A percentile compares a stretch with the other conserved stretches of the same genome.
phyloP scores from a whole-genome alignment of 2,888 invertebrate genomes.

The Philopedon plagiatum region DNA sequence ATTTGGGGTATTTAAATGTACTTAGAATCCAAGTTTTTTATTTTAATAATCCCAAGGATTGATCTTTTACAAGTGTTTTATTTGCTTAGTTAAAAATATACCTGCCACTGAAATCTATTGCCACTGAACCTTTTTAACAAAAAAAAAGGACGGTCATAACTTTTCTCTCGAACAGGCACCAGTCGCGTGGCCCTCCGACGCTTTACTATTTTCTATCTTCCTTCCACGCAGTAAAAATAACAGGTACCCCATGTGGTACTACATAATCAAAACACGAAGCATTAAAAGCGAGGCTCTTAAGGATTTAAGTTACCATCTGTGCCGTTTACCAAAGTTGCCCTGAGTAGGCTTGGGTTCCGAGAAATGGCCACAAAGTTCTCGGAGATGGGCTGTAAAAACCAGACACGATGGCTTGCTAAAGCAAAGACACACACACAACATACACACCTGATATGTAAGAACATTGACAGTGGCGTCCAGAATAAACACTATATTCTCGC shows the following conservation, averaged over 20 bases:
- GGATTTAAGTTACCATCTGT: slow-evolving; percentile 51
- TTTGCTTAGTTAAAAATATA: slow-evolving; percentile 8
- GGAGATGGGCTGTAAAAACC: slow-evolving; percentile 58
- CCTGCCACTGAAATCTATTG: background rate
- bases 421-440: slow-evolving; percentile 49
- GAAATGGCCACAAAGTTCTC: slow-evolving; percentile 63
- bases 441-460: slow-evolving; percentile 49
- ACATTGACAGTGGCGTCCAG: slow-evolving; percentile 37
- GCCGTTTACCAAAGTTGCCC: slow-evolving; percentile 51
- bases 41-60: background rate
- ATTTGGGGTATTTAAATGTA: background rate
- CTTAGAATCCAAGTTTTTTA: background rate
- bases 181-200: slow-evolving; percentile 44
- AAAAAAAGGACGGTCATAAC: background rate
- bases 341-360: slow-evolving; percentile 60
- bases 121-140: slow-evolving; percentile 4
- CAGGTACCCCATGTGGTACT: slow-evolving; percentile 47
- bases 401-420: slow-evolving; percentile 56
- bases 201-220: slow-evolving; percentile 20
- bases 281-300: slow-evolving; percentile 48
- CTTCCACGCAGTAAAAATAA: slow-evolving; percentile 41
- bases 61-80: background rate
- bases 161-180: slow-evolving; percentile 23
- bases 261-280: slow-evolving; percentile 48
- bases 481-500: background rate